These are phyloP conservation scores for Scotopteryx bipunctaria DNA, from an alignment of 2,888 invertebrate species.

Conservation along the genomic window DNA sequence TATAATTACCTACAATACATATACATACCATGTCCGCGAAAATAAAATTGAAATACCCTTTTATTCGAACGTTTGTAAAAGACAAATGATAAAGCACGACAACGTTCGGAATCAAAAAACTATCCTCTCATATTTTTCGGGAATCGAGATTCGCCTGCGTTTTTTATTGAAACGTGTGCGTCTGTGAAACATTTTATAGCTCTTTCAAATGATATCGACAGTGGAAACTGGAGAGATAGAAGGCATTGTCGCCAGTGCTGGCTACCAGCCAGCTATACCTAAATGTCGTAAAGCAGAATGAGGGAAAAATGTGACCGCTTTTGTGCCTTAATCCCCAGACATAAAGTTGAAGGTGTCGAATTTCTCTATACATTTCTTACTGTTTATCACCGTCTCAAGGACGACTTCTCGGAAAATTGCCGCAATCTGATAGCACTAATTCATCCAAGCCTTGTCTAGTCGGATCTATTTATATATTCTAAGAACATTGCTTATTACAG, in stretches of 20 bases:
- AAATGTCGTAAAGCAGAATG: slow-evolving; percentile 40
- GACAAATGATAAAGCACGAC: slow-evolving; percentile 6
- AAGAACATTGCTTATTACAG: background rate
- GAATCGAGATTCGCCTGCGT: slow-evolving; percentile 25
- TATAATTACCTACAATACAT: background rate
- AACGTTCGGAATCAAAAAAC: slow-evolving; percentile 23
- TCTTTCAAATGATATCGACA: slow-evolving; percentile 58
- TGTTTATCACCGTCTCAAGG: slow-evolving; percentile 35
- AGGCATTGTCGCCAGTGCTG: slow-evolving; percentile 58
- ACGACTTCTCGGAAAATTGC: slow-evolving; percentile 34
- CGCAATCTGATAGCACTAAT: slow-evolving; percentile 35
- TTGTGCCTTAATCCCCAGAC: slow-evolving; percentile 32
- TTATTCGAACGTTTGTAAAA: slow-evolving; percentile 1
- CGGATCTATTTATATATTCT: too few relatives aligned
- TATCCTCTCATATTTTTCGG: slow-evolving; percentile 33
- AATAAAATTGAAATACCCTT: slow-evolving; percentile 1
- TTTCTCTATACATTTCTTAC: slow-evolving; percentile 14
- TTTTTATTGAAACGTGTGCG: slow-evolving; percentile 39
- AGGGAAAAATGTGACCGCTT: slow-evolving; percentile 17
- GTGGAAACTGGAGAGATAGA: slow-evolving; percentile 56
- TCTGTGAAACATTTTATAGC: slow-evolving; percentile 43
- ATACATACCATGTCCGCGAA: too few relatives aligned
- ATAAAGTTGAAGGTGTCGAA: slow-evolving; percentile 29
- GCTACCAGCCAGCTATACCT: slow-evolving; percentile 56
- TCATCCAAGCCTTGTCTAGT: slow-evolving; percentile 20